Conservation (phyloP, 2,888 invertebrate genomes). For the Heliconius charithonia region DNA sequence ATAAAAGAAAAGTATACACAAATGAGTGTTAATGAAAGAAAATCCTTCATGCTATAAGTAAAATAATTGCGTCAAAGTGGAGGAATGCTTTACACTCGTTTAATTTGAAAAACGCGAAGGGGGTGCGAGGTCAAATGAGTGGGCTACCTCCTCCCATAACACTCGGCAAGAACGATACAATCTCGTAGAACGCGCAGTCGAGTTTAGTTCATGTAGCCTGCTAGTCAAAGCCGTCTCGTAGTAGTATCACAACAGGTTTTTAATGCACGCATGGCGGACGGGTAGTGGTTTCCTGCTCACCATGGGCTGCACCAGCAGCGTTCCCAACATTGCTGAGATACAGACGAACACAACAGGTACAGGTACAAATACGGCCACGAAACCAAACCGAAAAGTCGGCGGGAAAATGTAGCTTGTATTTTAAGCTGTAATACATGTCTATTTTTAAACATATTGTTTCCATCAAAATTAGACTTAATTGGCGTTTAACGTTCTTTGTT, state of each 20-base stretch:
- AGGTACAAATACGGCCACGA: slow-evolving; percentile 53
- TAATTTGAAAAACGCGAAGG: slow-evolving; percentile 83
- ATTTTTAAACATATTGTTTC: slow-evolving; percentile 22
- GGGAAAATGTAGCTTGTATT: not conserved
- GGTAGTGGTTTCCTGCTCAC: slow-evolving; percentile 54
- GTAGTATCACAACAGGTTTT: slow-evolving; percentile 34
- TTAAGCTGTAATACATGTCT: not conserved
- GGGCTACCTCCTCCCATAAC: slow-evolving; percentile 77
- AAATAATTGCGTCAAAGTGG: slow-evolving; percentile 71
- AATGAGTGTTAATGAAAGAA: slow-evolving; percentile 49
- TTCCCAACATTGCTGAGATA: slow-evolving; percentile 64
- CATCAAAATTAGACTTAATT: slow-evolving; percentile 36
- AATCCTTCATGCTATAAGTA: slow-evolving; percentile 57
- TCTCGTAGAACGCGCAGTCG: slow-evolving; percentile 68
- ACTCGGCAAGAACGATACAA: slow-evolving; percentile 73
- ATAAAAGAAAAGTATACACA: slow-evolving; percentile 35
- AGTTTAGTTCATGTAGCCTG: slow-evolving; percentile 63
- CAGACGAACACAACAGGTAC: slow-evolving; percentile 63
- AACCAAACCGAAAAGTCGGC: not conserved
- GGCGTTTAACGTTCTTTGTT: slow-evolving; percentile 45
- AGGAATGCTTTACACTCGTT: slow-evolving; percentile 64
- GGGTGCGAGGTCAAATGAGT: slow-evolving; percentile 82
- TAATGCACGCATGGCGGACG: slow-evolving; percentile 46
- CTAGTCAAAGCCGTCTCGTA: slow-evolving; percentile 57
- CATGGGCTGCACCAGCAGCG: slow-evolving; percentile 81